Percentiles rank a stretch among this genome's conserved stretches.
Evolutionary conservation across 2,888 invertebrate species (phyloP).

Genomic region (Colostygia pectinataria): DNA sequence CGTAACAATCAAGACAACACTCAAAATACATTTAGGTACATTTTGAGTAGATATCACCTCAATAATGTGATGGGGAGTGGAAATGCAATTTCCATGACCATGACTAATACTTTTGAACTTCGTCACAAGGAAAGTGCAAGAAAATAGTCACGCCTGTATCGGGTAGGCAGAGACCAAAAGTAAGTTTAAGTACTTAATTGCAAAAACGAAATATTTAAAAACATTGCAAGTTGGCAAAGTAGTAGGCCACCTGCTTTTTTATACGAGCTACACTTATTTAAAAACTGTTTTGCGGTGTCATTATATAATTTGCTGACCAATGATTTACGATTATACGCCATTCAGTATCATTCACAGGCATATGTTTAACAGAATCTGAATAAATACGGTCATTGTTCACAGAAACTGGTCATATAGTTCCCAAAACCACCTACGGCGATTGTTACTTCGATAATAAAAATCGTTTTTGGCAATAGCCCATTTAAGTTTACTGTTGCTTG

Average conservation of each 20-base stretch:
- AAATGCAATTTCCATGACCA: no score
- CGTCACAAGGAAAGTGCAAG: no score
- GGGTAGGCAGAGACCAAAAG: no score
- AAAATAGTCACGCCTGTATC: no score
- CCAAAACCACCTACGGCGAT: slow-evolving; percentile 47
- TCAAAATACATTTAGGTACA: slow-evolving; percentile 31
- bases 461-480: slow-evolving; percentile 50
- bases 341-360: slow-evolving; percentile 6
- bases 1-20: slow-evolving; percentile 36
- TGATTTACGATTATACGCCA: slow-evolving; percentile 18
- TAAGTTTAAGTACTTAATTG: no score
- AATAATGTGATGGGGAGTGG: no score
- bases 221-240: no score
- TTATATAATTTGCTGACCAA: slow-evolving; percentile 5
- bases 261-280: not conserved
- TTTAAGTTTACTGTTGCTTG: slow-evolving; percentile 40
- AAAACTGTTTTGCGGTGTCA: not conserved
- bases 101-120: no score
- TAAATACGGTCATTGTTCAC: slow-evolving; percentile 15
- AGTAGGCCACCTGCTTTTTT: not conserved
- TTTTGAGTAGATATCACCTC: no score
- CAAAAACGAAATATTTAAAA: no score
- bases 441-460: slow-evolving; percentile 46
- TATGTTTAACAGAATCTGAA: slow-evolving; percentile 8
- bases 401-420: slow-evolving; percentile 20